Evolutionary conservation across 2,113 vertebrate species (phyloP).

Genomic region (Upupa epops): DNA sequence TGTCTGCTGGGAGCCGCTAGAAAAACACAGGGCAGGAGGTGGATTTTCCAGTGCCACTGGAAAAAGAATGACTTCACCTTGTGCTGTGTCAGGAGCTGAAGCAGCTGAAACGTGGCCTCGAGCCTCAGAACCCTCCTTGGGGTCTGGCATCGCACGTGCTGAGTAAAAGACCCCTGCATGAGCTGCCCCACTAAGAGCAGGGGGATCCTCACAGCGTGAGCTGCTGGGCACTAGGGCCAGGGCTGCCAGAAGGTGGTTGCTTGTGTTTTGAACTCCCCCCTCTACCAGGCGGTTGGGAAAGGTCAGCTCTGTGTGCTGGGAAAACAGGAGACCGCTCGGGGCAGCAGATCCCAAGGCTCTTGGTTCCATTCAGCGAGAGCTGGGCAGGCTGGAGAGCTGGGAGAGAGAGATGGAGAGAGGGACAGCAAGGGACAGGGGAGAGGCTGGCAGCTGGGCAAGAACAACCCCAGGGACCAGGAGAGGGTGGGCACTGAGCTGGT

Average conservation of each 20-base stretch:
- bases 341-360: not conserved
- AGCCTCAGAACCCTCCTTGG: not conserved
- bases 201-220: not conserved
- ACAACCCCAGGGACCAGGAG: no score
- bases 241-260: not conserved
- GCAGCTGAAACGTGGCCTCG: not conserved
- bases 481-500: no score
- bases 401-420: no score
- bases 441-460: no score
- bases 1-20: not conserved
- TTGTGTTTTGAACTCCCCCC: constrained; percentile 9
- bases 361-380: no score
- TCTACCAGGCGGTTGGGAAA: not conserved
- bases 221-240: not conserved
- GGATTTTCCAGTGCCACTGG: constrained; percentile 43
- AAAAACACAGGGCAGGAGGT: constrained; percentile 31
- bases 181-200: not conserved
- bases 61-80: constrained; percentile 57
- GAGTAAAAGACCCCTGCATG: not conserved
- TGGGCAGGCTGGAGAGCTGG: no score
- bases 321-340: not conserved
- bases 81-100: not conserved
- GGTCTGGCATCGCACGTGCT: not conserved
- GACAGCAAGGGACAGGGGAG: no score
- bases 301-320: not conserved